Evolutionary conservation across 2,797 vertebrate genomes (phyloP), one percentile per base, ranked within the genome.

Genomic region (Onychomys arenicola): DNA sequence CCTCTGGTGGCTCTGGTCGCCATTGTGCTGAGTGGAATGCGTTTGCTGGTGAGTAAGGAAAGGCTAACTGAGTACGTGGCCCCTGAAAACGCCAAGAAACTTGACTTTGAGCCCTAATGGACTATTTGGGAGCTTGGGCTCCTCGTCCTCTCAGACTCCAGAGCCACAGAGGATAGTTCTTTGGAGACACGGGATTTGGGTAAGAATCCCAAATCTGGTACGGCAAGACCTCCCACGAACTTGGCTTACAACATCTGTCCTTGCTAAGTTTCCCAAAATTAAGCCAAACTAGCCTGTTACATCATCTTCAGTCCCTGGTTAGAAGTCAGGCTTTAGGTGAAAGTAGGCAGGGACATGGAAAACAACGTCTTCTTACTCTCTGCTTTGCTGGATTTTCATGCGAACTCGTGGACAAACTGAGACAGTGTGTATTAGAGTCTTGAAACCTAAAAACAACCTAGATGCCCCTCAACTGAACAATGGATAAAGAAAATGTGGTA

Each of bases 261-360:
- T 40, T 9, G 55, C 40, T 40, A 77, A 6, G 25, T 34, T 69
- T 63, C 59, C 43, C 67, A 73, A 61, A 73, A 75, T 37, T 49
- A 89, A 29, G 25, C 23, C 78, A 96, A 84, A 90, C 34, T 61
- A 69, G 21, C 52, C 73, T 61, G 40, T 81, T 61, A 57, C 40
- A 71, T 91, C 23, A 88, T 57, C 52, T 27, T 0, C 2, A 88
- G 34, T 29, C 29, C 12, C 83, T 6, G 9, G 52, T 55, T 37
- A 59, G 57, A 91, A 61, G 89, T 93, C 83, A 90, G 65, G 57
- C n/a, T 73, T 61, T 77, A 32, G 40, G 69, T 76, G 52, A 86
- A 96, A 46, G 27, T 49, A 80, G 75, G 17, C 57, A 93, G 27
- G 40, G 19, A 84, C 7, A 12, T 63, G 12, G 46, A 90, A 96